A percentile compares a stretch with the other conserved stretches of the same genome.
Conservation (phyloP, 2,797 vertebrate genomes). For the Odontamblyopus rebecca region DNA sequence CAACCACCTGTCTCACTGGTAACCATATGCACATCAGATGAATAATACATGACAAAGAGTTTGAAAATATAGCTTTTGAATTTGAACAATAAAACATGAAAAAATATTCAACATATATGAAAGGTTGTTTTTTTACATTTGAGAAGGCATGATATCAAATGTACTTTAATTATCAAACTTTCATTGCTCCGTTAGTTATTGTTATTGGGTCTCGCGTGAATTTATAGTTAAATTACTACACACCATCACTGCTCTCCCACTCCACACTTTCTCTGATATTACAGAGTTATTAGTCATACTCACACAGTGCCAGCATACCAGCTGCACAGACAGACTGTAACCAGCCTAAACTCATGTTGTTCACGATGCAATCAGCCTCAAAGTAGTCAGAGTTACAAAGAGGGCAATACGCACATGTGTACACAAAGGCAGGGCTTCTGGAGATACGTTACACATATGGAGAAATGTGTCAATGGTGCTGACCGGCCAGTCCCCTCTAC, state of each 20-base stretch:
- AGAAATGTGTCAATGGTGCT: neutral
- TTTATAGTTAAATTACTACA: slow-evolving; percentile 37
- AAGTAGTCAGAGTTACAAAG: slow-evolving; percentile 41
- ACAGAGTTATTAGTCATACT: slow-evolving; percentile 59
- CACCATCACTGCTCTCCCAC: slow-evolving; percentile 15
- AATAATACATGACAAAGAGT: neutral
- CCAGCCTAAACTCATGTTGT: slow-evolving; percentile 43
- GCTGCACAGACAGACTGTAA: slow-evolving; percentile 55
- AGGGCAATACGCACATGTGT: slow-evolving; percentile 25
- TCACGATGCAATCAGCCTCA: slow-evolving; percentile 46
- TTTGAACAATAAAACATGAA: too few relatives aligned
- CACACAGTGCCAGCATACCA: slow-evolving; percentile 58
- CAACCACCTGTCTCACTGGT: neutral
- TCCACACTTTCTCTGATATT: slow-evolving; percentile 30
- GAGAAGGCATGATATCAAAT: neutral
- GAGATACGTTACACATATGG: slow-evolving; percentile 2
- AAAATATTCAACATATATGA: neutral
- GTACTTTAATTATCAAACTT: neutral
- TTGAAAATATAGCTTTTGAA: too few relatives aligned
- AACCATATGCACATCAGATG: neutral
- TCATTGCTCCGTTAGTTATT: slow-evolving; percentile 1
- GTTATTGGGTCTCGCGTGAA: slow-evolving; percentile 16
- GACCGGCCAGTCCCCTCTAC: too few relatives aligned
- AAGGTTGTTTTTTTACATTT: neutral
- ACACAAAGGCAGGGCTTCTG: slow-evolving; percentile 18